Evolutionary conservation across 2,888 invertebrate genomes (phyloP).

Genomic region (Thecophora atra): DNA sequence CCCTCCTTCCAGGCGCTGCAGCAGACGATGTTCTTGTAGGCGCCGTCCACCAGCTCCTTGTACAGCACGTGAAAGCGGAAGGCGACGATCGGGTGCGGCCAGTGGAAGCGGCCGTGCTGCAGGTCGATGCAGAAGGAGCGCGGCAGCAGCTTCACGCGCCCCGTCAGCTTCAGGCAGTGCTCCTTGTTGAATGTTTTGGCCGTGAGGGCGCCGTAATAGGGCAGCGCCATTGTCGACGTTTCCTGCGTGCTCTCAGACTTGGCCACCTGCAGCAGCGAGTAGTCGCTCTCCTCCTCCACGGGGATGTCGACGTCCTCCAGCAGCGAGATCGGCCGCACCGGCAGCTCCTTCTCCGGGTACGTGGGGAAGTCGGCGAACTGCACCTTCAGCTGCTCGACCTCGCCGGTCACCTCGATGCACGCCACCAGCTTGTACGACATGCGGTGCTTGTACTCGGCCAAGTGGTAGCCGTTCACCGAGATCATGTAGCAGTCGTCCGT

Average conservation of each 20-base stretch:
- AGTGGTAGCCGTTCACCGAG: conserved; percentile 78
- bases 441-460: conserved; percentile 75
- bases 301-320: neutral
- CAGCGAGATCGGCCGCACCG: neutral
- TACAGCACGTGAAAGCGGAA: conserved; percentile 82
- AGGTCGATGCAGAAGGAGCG: conserved; percentile 80
- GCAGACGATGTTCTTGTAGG: conserved; percentile 68
- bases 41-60: conserved; percentile 48
- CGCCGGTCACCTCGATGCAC: conserved; percentile 72
- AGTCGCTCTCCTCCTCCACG: neutral
- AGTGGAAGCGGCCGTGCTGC: conserved; percentile 72
- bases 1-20: conserved; percentile 74
- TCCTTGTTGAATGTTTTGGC: conserved; percentile 43
- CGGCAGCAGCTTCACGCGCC: conserved; percentile 75
- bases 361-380: conserved; percentile 60
- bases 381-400: conserved; percentile 70
- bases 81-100: conserved; percentile 77
- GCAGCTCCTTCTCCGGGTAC: conserved; percentile 54
- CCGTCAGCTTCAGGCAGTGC: conserved; percentile 63
- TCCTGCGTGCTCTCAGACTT: neutral
- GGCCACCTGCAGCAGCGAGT: neutral
- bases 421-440: conserved; percentile 71
- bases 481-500: conserved; percentile 73
- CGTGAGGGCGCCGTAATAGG: neutral
- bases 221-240: neutral